Conservation (phyloP, 2,888 invertebrate genomes). For the Diadromus collaris region DNA sequence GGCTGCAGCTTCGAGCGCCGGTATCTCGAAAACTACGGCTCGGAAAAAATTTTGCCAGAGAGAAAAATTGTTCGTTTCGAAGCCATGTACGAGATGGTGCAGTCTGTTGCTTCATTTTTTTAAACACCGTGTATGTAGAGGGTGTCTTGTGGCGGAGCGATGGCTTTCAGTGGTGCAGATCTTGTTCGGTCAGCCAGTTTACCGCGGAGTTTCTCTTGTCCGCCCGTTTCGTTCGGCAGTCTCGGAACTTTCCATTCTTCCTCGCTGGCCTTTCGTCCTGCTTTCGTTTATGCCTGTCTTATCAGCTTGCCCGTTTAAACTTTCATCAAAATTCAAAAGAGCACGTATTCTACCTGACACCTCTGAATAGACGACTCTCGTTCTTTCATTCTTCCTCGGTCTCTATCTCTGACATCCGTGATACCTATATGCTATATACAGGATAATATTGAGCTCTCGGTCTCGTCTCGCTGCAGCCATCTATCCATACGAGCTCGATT, state of each 20-base stretch:
- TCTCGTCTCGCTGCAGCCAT: background rate
- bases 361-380: slow-evolving; percentile 45
- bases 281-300: slow-evolving; percentile 43
- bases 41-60: background rate
- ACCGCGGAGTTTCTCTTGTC: slow-evolving; percentile 4
- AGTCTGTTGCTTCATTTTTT: background rate
- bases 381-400: slow-evolving; percentile 23
- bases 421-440: background rate
- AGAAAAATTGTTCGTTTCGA: background rate
- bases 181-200: slow-evolving; percentile 44
- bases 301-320: slow-evolving; percentile 54
- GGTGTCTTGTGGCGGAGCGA: background rate
- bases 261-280: slow-evolving; percentile 22
- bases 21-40: background rate
- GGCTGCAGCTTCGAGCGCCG: background rate
- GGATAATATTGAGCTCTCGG: slow-evolving; percentile 14
- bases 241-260: slow-evolving; percentile 31
- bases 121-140: background rate
- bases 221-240: background rate
- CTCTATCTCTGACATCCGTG: slow-evolving; percentile 14
- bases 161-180: slow-evolving; percentile 45
- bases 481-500: slow-evolving; percentile 15
- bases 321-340: slow-evolving; percentile 56
- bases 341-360: slow-evolving; percentile 40
- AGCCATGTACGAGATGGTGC: background rate